These are phyloP conservation scores for Hypomecis punctinalis DNA, from an alignment of 2,888 invertebrate genomes.

Conservation along the genomic window DNA sequence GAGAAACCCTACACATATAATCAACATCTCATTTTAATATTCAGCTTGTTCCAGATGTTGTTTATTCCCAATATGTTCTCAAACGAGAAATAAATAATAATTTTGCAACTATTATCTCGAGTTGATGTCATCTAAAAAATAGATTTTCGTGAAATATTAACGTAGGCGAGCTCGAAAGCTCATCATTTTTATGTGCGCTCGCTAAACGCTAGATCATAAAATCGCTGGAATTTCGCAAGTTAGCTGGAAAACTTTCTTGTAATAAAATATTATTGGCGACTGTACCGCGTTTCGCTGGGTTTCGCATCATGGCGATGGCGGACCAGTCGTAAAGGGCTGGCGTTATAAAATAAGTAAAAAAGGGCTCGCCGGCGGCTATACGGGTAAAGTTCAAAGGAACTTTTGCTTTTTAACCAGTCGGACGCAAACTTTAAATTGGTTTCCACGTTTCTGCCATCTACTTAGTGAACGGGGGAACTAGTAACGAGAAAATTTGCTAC, in stretches of 20 bases:
- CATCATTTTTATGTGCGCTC: slow-evolving; percentile 33
- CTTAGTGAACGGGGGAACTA: slow-evolving; percentile 69
- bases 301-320: slow-evolving; percentile 61
- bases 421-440: slow-evolving; percentile 81
- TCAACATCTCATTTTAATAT: neutral
- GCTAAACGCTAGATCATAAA: slow-evolving; percentile 43
- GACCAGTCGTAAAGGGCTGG: slow-evolving; percentile 67
- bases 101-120: neutral
- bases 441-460: slow-evolving; percentile 72
- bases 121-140: slow-evolving; percentile 11
- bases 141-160: slow-evolving; percentile 26
- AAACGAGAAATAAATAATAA: slow-evolving; percentile 3
- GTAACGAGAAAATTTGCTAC: slow-evolving; percentile 63
- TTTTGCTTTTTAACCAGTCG: slow-evolving; percentile 80
- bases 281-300: slow-evolving; percentile 52
- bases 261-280: slow-evolving; percentile 56
- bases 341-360: slow-evolving; percentile 73
- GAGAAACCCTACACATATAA: neutral
- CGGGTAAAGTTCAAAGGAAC: slow-evolving; percentile 72
- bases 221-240: slow-evolving; percentile 45
- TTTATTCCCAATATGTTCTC: neutral
- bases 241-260: slow-evolving; percentile 45
- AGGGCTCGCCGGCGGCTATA: slow-evolving; percentile 63
- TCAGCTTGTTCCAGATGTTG: neutral
- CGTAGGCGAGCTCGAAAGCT: slow-evolving; percentile 24